Base-by-base conservation (phyloP, 1,140 invertebrate species). In the Asbolus verrucosus region DNA sequence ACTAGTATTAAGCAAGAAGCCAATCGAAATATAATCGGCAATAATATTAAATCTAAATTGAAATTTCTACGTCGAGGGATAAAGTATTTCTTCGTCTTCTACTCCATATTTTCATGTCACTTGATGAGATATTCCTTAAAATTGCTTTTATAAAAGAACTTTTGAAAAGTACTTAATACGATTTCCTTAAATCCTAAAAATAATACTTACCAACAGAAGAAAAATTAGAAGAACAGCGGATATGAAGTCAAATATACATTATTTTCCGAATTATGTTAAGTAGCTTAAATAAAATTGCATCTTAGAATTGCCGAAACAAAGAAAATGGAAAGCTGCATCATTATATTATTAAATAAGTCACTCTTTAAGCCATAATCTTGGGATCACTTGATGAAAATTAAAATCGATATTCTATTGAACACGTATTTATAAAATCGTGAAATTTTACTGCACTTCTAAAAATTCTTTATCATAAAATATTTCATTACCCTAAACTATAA, bases 261-360 rank as follows among this genome's bases (percentile, higher is more conserved):
- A 18, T 19, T 6, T 46, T 46, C 8, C 41, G 19, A 46, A 46
- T 46, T 16, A 46, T 18, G 15, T 46, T 46, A 46, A 46, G 41
- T 19, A 46, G 41, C 41, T 46, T 46, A 46, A 46, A 46, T 46
- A 18, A 46, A 46, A 46, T 46, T 46, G 18, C 41, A 18, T 27
- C 24, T 3, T 27, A 4, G 24, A 39, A 15, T 15, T 46, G 24
- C 24, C 8, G 8, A 27, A n/a, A 14, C 16, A 16, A 8, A 16
- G 18, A 46, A 41, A 46, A 46, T 27, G 8, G 24, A 43, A 43
- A 43, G 16, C 15, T 16, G 33, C n/a, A 43, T 9, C 41, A 9
- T 43, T 46, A n/a, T n/a, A n/a, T n/a, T n/a, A n/a, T n/a, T n/a
- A n/a, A n/a, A n/a, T n/a, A n/a, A n/a, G n/a, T n/a, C n/a, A n/a